Base-by-base conservation (phyloP, 2,888 invertebrate species). In the Drosophila sordidula region DNA sequence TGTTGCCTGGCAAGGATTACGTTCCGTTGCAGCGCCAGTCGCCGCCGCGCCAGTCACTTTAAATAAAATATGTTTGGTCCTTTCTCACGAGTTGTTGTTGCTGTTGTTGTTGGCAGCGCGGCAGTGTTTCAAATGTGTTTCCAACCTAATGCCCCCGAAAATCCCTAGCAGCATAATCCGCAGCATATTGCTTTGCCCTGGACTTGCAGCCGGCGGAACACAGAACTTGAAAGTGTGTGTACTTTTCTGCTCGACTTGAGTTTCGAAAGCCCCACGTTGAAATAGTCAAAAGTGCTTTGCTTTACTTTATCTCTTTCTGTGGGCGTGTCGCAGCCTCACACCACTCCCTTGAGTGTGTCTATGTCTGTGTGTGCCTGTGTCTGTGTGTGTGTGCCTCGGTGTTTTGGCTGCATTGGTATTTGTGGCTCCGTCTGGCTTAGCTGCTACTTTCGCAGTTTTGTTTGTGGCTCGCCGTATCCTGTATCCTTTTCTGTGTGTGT, bases 211-310 rank as follows among this genome's bases (percentile, higher is more conserved):
- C 34, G 45, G 29, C 46, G 62, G 44, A 52, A 38, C 38, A 62
- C 34, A 52, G 16, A 63, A 78, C 75, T 83, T 75, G 76, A 75
- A 82, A 84, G 80, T 80, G 76, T 83, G 87, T 86, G 85, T 86
- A 86, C 80, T 86, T 87, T 86, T 86, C 84, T 85, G 87, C 87
- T 87, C 77, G 87, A 86, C 85, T 85, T 84, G 87, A 84, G 82
- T 82, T 84, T 73, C 80, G 77, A 77, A 84, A 73, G 68, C 84
- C 78, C 78, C 69, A 73, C 77, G 78, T 80, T 86, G 82, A 84
- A 85, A 84, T 85, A 87, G 85, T 85, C 85, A 86, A 84, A 85
- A 85, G 87, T 84, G 80, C 85, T 79, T 79, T 79, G 72, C 75
- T 84, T 82, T 84, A 86, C 69, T 84, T 87, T 87, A 87, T 86